These are phyloP conservation scores for Rhinogobius similis DNA, from an alignment of 2,113 vertebrate genomes.

Conservation along the genomic window DNA sequence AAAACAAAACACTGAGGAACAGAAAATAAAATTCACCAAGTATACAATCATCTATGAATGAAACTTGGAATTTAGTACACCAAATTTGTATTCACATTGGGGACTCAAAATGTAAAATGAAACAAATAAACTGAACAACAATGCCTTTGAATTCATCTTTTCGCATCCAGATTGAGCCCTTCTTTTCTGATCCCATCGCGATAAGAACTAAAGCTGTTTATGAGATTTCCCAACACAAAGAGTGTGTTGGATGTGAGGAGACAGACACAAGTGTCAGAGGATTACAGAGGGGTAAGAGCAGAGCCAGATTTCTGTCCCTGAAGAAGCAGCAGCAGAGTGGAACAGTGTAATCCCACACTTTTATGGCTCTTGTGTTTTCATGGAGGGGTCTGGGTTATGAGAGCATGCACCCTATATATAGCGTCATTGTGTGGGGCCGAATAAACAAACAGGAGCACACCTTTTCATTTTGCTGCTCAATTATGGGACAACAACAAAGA, in stretches of 20 bases:
- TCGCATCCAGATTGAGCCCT: slow-evolving; percentile 46
- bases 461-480: slow-evolving; percentile 43
- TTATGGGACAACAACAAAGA: slow-evolving; percentile 3
- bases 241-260: background rate
- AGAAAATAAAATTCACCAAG: background rate
- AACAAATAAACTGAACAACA: slow-evolving; percentile 8
- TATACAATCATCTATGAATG: background rate
- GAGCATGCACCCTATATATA: slow-evolving; percentile 33
- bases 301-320: slow-evolving; percentile 43
- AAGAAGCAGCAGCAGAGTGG: slow-evolving; percentile 52
- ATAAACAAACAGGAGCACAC: slow-evolving; percentile 50
- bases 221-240: slow-evolving; percentile 49
- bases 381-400: slow-evolving; percentile 66
- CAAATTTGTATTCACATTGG: background rate
- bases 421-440: slow-evolving; percentile 49
- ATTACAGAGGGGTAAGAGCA: slow-evolving; percentile 58
- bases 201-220: slow-evolving; percentile 73
- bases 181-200: slow-evolving; percentile 53
- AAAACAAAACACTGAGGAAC: too few species aligned
- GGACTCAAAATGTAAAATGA: background rate
- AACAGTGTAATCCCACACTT: slow-evolving; percentile 77
- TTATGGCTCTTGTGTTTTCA: slow-evolving; percentile 65
- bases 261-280: slow-evolving; percentile 52
- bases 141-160: slow-evolving; percentile 39
- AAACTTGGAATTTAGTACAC: background rate